These are phyloP conservation scores for Meiosimyza platycephala DNA, from an alignment of 2,888 invertebrate genomes.

Conservation along the genomic window DNA sequence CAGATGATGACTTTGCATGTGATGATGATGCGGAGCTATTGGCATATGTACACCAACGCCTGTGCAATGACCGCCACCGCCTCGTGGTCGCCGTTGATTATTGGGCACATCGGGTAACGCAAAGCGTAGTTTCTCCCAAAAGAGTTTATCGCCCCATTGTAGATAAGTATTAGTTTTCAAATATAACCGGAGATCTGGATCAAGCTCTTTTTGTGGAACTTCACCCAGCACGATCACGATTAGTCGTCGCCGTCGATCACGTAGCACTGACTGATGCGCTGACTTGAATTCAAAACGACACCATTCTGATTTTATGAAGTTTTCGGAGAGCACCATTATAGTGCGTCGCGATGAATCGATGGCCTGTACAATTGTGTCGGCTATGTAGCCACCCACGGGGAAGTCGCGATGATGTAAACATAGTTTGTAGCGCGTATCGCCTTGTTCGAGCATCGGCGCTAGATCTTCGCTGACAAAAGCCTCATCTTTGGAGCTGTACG, in stretches of 20 bases:
- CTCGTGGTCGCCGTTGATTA: slow-evolving; percentile 67
- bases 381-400: slow-evolving; percentile 87
- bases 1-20: slow-evolving; percentile 57
- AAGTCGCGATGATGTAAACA: slow-evolving; percentile 93
- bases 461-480: slow-evolving; percentile 89
- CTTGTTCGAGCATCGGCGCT: slow-evolving; percentile 86
- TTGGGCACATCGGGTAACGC: slow-evolving; percentile 83
- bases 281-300: slow-evolving; percentile 94
- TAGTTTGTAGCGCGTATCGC: slow-evolving; percentile 83
- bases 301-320: slow-evolving; percentile 96
- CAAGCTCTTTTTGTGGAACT: slow-evolving; percentile 87
- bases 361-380: slow-evolving; percentile 92
- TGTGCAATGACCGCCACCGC: slow-evolving; percentile 48
- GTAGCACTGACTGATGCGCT: slow-evolving; percentile 89
- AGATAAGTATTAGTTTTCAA: slow-evolving; percentile 91
- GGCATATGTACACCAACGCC: slow-evolving; percentile 62
- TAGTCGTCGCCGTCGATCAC: slow-evolving; percentile 86
- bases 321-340: slow-evolving; percentile 91
- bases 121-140: slow-evolving; percentile 95
- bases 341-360: slow-evolving; percentile 91
- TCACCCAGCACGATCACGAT: slow-evolving; percentile 93
- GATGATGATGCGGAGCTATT: slow-evolving; percentile 63
- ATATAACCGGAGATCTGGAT: slow-evolving; percentile 89
- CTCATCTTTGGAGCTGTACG: slow-evolving; percentile 94
- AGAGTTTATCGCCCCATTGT: slow-evolving; percentile 92